These are phyloP conservation scores for Thecocarcelia acutangulata DNA, from an alignment of 2,888 invertebrate genomes.

Conservation along the genomic window DNA sequence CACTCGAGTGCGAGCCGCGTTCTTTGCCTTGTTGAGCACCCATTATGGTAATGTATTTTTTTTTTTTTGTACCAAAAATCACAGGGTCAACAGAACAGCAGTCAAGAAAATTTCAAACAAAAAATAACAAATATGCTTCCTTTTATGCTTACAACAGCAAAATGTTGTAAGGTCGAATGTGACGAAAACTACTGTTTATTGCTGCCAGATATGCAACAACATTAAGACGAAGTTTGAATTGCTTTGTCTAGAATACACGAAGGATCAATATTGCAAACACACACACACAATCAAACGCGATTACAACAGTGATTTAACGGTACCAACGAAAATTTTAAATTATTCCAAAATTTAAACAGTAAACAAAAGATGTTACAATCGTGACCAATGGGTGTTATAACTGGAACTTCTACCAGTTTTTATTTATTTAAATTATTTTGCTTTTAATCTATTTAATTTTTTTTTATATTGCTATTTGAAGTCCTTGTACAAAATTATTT, in stretches of 20 bases:
- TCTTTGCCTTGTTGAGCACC: conserved; percentile 97
- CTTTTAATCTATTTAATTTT: background rate
- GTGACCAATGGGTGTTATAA: conserved; percentile 43
- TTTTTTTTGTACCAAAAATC: background rate
- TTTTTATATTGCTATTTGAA: background rate
- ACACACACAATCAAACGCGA: conserved; percentile 6
- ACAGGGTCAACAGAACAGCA: conserved; percentile 30
- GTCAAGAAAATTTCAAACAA: background rate
- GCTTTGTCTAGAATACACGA: conserved; percentile 46
- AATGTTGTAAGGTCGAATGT: background rate
- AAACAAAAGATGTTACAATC: conserved; percentile 24
- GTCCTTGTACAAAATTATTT: background rate
- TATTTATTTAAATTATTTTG: background rate
- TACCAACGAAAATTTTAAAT: conserved; percentile 2
- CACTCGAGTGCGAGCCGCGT: conserved; percentile 84
- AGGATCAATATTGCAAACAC: conserved; percentile 40
- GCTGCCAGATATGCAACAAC: background rate
- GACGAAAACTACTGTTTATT: conserved; percentile 2
- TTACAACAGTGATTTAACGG: conserved; percentile 33
- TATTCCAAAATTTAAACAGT: conserved; percentile 1
- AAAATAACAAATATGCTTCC: conserved; percentile 12
- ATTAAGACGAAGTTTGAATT: conserved; percentile 5
- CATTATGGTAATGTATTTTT: conserved; percentile 82
- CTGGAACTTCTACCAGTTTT: background rate
- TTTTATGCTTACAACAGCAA: conserved; percentile 6